Conservation (phyloP, 1,140 invertebrate genomes). For the Apis florea region DNA sequence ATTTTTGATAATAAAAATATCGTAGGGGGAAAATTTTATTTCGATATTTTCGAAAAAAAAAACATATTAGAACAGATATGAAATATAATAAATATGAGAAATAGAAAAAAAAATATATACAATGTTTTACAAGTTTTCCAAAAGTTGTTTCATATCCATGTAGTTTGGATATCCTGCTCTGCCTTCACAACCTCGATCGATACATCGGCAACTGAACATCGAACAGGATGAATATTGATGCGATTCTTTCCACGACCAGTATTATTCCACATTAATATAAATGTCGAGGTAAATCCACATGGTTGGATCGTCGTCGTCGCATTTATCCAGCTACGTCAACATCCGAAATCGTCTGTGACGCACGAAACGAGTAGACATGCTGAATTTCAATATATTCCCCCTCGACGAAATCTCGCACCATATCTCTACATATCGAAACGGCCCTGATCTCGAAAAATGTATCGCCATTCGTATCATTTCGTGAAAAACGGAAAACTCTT, state of each 20-base stretch:
- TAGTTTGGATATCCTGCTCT: too few relatives aligned
- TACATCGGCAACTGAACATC: not conserved
- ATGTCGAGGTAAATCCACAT: not conserved
- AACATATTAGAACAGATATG: too few relatives aligned
- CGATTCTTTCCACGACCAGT: not conserved
- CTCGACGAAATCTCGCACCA: not conserved
- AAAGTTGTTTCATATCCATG: too few relatives aligned
- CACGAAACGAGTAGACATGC: not conserved
- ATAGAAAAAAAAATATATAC: too few relatives aligned
- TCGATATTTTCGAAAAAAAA: too few relatives aligned
- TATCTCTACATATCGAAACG: not conserved
- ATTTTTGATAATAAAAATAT: too few relatives aligned
- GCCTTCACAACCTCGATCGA: not conserved
- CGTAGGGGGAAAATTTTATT: too few relatives aligned
- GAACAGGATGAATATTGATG: conserved; percentile 3
- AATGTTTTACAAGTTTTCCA: too few relatives aligned
- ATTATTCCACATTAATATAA: conserved; percentile 23
- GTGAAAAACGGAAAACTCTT: not conserved
- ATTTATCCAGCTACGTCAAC: conserved; percentile 18
- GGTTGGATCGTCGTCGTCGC: not conserved
- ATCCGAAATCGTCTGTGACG: not conserved
- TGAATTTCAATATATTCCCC: conserved; percentile 4
- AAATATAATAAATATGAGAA: too few relatives aligned
- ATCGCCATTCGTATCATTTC: not conserved
- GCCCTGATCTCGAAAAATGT: too few relatives aligned